Evolutionary conservation across 2,888 invertebrate genomes (phyloP), one percentile per base, ranked within the genome.

Genomic region (Nezara viridula): DNA sequence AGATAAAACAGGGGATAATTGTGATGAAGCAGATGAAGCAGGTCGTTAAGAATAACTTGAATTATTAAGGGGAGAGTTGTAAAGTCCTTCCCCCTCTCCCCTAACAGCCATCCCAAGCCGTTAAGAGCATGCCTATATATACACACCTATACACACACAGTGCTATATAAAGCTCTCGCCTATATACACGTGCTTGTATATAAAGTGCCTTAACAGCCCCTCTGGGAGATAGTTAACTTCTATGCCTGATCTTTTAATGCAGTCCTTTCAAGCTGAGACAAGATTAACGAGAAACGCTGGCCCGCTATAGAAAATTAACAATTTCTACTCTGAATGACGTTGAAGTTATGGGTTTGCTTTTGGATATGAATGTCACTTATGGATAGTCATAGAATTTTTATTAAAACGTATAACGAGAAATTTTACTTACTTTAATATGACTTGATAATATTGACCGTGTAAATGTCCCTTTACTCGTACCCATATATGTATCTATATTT

Each of bases 11-110:
- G 32, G 21, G 10, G 66, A 32, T 73, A 73, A 37, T 19, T 37
- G 66, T 73, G 66, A 60, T 60, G 60, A 60, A 73, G 66, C 66
- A 21, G 66, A 60, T 60, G 60, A 60, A 73, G 66, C 66, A 21
- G 66, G 21, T 21, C 66, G 66, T 73, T 73, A 37, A 37, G 66
- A 73, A 73, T 73, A 37, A 73, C 32, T 73, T 73, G 16, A 37
- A 73, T 73, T 73, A 73, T 73, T 73, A 7, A 73, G 10, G 66
- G 37, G 5, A 12, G 66, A 2, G 7, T 37, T 21, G 32, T 73
- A 37, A 73, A 73, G 32, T 73, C 66, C 66, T 37, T 73, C 14
- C 32, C 5, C 16, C 19, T 44, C n/a, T n/a, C n/a, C n/a, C n/a
- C 16, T 12, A 32, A 60, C 27, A n/a, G 50, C 50, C 50, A 21